These are phyloP conservation scores for Napeogenes sylphis DNA, from an alignment of 2,888 invertebrate genomes.

Conservation along the genomic window DNA sequence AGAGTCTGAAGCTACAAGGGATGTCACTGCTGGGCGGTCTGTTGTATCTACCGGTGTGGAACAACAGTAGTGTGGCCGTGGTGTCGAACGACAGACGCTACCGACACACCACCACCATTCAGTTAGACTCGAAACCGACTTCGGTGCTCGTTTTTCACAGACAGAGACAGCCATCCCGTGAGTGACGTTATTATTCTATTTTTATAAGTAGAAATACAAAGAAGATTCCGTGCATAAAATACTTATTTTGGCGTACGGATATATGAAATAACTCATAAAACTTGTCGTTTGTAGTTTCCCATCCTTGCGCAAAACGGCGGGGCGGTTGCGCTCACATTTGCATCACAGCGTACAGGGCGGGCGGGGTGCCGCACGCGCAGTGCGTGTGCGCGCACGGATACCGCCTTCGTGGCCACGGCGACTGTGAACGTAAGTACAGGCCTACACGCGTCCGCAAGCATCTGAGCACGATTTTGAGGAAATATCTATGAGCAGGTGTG, in stretches of 20 bases:
- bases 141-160: conserved; percentile 86
- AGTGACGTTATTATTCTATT: neutral
- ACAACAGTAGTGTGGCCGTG: conserved; percentile 80
- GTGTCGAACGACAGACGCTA: conserved; percentile 40
- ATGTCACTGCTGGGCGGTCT: conserved; percentile 85
- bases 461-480: too few relatives aligned
- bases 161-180: conserved; percentile 83
- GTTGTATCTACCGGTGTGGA: conserved; percentile 85
- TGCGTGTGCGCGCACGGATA: conserved; percentile 87
- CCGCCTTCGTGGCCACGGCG: conserved; percentile 74
- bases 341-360: conserved; percentile 76
- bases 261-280: neutral
- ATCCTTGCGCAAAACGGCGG: conserved; percentile 82
- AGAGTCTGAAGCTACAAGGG: conserved; percentile 82
- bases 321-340: conserved; percentile 88
- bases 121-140: conserved; percentile 65
- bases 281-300: conserved; percentile 56
- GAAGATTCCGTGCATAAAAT: too few relatives aligned
- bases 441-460: neutral
- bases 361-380: conserved; percentile 70
- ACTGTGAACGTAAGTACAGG: conserved; percentile 78
- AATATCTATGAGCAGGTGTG: conserved; percentile 54
- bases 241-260: neutral
- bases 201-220: too few relatives aligned
- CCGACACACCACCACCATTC: conserved; percentile 26